Evolutionary conservation across 1,140 invertebrate genomes (phyloP).

Genomic region (Procambarus clarkii): DNA sequence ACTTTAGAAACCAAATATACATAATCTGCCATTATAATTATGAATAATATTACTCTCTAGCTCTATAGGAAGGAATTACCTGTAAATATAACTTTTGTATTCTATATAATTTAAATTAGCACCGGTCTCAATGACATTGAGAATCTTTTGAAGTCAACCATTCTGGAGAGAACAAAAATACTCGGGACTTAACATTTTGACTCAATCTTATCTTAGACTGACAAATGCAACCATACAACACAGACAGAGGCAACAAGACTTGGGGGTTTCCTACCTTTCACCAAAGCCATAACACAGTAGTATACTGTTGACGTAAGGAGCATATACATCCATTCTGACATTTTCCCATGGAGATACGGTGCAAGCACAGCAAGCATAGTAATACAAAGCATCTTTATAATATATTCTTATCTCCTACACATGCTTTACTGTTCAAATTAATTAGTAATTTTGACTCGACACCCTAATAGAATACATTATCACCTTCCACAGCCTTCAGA

Average conservation of each 20-base stretch:
- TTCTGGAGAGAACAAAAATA: neutral
- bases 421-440: neutral
- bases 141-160: neutral
- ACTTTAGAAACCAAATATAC: neutral
- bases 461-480: neutral
- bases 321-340: neutral
- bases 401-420: neutral
- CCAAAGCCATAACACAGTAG: neutral
- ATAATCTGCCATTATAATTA: neutral
- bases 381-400: neutral
- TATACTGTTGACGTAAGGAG: neutral
- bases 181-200: neutral
- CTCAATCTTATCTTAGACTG: neutral
- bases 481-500: neutral
- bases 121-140: neutral
- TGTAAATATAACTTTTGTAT: neutral
- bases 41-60: neutral
- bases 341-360: too few relatives aligned
- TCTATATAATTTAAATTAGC: neutral
- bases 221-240: neutral
- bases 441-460: neutral
- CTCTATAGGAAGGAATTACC: neutral
- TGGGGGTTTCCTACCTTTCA: neutral
- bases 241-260: neutral
- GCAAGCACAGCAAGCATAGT: neutral